These are phyloP conservation scores for Ceratina japonica DNA, from an alignment of 1,140 invertebrate species.

Conservation along the genomic window DNA sequence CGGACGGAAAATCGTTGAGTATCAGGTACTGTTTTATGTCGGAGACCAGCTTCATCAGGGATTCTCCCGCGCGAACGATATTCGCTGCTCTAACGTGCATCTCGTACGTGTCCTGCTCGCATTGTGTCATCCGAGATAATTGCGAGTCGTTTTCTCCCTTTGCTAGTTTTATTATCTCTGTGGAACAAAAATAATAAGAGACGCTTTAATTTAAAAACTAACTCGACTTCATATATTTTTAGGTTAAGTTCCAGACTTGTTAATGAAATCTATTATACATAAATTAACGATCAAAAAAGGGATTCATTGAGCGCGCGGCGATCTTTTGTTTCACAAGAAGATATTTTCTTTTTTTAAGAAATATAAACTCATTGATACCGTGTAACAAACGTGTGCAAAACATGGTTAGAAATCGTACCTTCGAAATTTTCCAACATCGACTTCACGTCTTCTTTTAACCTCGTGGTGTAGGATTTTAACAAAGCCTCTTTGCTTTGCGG, in stretches of 20 bases:
- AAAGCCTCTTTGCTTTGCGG: slow-evolving; percentile 96
- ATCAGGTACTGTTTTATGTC: slow-evolving; percentile 98
- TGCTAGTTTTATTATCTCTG: slow-evolving; percentile 95
- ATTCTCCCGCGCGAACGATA: slow-evolving; percentile 96
- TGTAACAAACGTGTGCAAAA: neutral
- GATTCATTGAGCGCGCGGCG: too few species aligned
- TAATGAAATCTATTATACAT: too few species aligned
- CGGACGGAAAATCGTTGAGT: slow-evolving; percentile 97
- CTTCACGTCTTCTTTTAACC: slow-evolving; percentile 96
- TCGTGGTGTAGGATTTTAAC: slow-evolving; percentile 94
- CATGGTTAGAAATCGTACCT: slow-evolving; percentile 87
- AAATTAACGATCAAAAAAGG: neutral
- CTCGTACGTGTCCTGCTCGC: slow-evolving; percentile 97
- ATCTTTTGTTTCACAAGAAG: neutral
- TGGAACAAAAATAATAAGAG: slow-evolving; percentile 42
- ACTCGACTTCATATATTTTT: neutral
- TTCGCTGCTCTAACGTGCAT: slow-evolving; percentile 97
- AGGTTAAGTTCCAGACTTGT: slow-evolving; percentile 4
- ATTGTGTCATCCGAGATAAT: slow-evolving; percentile 91
- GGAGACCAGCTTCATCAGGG: slow-evolving; percentile 96
- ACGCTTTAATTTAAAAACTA: neutral
- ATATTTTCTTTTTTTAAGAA: neutral
- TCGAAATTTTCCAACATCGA: slow-evolving; percentile 98
- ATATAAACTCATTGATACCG: neutral
- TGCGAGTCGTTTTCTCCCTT: slow-evolving; percentile 96